Percentiles rank a stretch among this genome's conserved stretches.
Conservation (phyloP, 2,797 vertebrate species). For the Phataginus tricuspis region DNA sequence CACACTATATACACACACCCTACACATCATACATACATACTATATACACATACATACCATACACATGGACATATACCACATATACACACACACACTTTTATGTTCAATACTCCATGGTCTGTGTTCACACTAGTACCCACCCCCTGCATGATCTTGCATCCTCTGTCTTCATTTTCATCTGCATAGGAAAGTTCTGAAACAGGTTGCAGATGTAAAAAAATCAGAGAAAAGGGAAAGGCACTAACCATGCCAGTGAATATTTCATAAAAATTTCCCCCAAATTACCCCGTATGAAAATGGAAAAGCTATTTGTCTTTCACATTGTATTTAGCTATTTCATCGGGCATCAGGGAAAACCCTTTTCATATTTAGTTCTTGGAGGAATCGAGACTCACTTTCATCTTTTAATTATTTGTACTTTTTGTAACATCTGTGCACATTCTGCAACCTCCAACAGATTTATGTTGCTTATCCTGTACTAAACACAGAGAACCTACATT, state of each 20-base stretch:
- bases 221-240: conserved; percentile 71
- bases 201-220: conserved; percentile 78
- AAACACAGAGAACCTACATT: conserved; percentile 39
- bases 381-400: conserved; percentile 74
- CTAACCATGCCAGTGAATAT: conserved; percentile 37
- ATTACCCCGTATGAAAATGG: conserved; percentile 36
- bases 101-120: not conserved
- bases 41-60: not conserved
- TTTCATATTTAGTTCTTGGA: conserved; percentile 72
- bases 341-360: conserved; percentile 75
- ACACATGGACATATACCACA: not conserved
- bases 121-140: not conserved
- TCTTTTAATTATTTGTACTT: conserved; percentile 79
- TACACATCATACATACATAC: not conserved
- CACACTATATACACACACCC: not conserved
- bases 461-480: not conserved
- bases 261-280: conserved; percentile 67
- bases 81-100: not conserved
- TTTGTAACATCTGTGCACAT: conserved; percentile 76
- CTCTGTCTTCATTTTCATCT: not conserved
- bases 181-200: not conserved
- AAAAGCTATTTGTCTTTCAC: conserved; percentile 80
- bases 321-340: conserved; percentile 81
- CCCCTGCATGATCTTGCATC: not conserved
- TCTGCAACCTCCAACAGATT: conserved; percentile 71